Evolutionary conservation across 1,140 invertebrate species (phyloP), one percentile per base, ranked within the genome.

Genomic region (Procambarus clarkii): DNA sequence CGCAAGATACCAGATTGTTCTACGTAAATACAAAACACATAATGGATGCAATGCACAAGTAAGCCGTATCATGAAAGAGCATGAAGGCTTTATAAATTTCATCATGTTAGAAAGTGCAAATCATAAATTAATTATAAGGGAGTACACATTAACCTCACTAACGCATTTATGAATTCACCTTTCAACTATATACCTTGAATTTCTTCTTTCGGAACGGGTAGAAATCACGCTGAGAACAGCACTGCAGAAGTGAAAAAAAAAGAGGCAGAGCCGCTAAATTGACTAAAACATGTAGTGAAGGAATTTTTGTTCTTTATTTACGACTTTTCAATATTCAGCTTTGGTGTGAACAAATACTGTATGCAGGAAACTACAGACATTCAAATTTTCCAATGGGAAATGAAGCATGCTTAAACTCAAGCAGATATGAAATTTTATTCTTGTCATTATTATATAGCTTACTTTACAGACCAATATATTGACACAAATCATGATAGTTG

Each of bases 191-290:
- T 88, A 81, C 86, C 86, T 88, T 88, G 60, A 69, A 88, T 81
- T 81, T 88, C 86, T 88, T 88, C 86, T 88, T 82, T 88, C 80
- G 78, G 86, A n/a, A 71, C 78, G 15, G 79, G 78, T n/a, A 81
- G 86, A 45, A 71, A 88, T 71, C 86, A 88, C 86, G 78, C 78
- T 88, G 86, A 88, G 86, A 88, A 88, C 64, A 64, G 86, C 82
- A 88, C 86, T 88, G 86, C 86, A 88, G 86, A 81, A 71, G 86
- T 81, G 74, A 44, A 81, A 54, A 54, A 34, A 34, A 88, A 60
- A 88, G 50, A 88, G 86, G 86, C 79, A 88, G 46, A 82, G 45
- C 78, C 21, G 58, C 86, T 88, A 80, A 71, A 88, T 77, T 86
- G 85, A 86, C 45, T n/a, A 46, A 60, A 86, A 86, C 24, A 78